Conservation (phyloP, 2,888 invertebrate genomes). For the Calliopum simillimum region DNA sequence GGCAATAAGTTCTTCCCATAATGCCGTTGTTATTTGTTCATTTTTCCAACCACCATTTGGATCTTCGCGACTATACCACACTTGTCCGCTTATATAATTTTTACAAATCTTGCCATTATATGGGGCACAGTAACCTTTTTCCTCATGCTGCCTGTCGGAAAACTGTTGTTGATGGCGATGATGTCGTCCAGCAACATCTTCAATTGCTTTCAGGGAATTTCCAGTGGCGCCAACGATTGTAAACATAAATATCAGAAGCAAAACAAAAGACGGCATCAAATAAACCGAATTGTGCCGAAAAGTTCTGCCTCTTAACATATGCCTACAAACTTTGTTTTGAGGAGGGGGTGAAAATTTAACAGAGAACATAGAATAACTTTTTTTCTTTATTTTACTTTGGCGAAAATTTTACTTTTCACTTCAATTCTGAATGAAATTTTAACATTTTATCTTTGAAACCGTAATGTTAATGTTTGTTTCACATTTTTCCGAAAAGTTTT, state of each 20-base stretch:
- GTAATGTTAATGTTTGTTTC: neutral
- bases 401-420: conserved; percentile 8
- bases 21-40: conserved; percentile 83
- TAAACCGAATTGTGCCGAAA: conserved; percentile 2
- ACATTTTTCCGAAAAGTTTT: neutral
- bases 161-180: conserved; percentile 53
- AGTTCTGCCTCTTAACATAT: neutral
- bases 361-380: conserved; percentile 32
- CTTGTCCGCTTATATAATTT: conserved; percentile 74
- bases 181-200: conserved; percentile 48
- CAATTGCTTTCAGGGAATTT: conserved; percentile 55
- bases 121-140: conserved; percentile 82
- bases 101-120: conserved; percentile 88
- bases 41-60: conserved; percentile 78
- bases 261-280: conserved; percentile 41
- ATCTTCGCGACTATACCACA: conserved; percentile 81
- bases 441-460: conserved; percentile 27
- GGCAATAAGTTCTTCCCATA: conserved; percentile 89
- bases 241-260: conserved; percentile 58
- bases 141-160: conserved; percentile 51
- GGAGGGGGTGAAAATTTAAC: conserved; percentile 1
- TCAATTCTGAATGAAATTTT: conserved; percentile 38
- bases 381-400: neutral
- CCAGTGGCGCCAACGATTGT: conserved; percentile 49
- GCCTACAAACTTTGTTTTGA: neutral